A percentile compares a stretch with the other conserved stretches of the same genome.
phyloP scores from a whole-genome alignment of 2,113 vertebrate species.

The Semicossyphus pulcher region DNA sequence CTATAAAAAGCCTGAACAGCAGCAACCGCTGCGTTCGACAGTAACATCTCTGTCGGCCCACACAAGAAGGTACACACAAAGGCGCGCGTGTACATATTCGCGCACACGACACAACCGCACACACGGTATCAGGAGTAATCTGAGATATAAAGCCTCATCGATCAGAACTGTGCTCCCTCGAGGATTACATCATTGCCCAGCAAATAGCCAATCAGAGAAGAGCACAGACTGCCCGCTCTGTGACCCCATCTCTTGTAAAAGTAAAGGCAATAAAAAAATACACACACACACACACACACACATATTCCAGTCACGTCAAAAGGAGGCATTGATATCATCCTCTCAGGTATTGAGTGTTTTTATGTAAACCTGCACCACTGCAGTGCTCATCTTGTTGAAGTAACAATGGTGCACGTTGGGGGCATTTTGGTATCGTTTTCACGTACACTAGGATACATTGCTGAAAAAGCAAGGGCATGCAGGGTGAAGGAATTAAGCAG shows the following conservation, averaged over 20 bases:
- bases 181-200: conserved; percentile 69
- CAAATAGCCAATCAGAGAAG: conserved; percentile 66
- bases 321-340: conserved; percentile 34
- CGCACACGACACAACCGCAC: conserved; percentile 28
- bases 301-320: conserved; percentile 34
- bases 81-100: neutral
- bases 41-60: conserved; percentile 41
- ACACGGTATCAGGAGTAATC: conserved; percentile 57
- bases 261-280: conserved; percentile 47
- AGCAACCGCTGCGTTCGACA: conserved; percentile 33
- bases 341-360: conserved; percentile 33
- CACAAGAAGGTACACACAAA: conserved; percentile 37
- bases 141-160: conserved; percentile 67
- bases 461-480: neutral
- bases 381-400: neutral
- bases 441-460: neutral
- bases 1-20: conserved; percentile 32
- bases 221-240: conserved; percentile 53
- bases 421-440: neutral
- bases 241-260: conserved; percentile 66
- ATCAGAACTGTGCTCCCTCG: conserved; percentile 60
- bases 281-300: conserved; percentile 28
- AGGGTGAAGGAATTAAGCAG: neutral
- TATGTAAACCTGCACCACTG: conserved; percentile 40
- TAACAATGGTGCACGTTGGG: conserved; percentile 1